Percentiles rank a stretch among this genome's conserved stretches.
phyloP scores from a whole-genome alignment of 35 echinoderm and acorn worm genomes.

The Hemicentrotus pulcherrimus region DNA sequence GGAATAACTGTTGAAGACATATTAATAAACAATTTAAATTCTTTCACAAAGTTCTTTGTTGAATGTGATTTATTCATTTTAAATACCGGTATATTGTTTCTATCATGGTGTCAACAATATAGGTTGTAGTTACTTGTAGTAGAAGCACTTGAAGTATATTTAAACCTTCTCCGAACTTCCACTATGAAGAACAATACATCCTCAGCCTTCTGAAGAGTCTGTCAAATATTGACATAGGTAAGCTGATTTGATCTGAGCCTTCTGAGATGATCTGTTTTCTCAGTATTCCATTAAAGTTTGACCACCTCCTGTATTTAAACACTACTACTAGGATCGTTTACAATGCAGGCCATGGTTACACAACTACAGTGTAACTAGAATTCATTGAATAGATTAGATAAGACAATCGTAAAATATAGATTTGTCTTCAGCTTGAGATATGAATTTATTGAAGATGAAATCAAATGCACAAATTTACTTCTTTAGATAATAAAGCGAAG shows the following conservation, averaged over 20 bases:
- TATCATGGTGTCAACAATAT: not conserved
- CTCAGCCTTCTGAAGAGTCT: not conserved
- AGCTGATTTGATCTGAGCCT: not conserved
- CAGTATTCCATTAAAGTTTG: not conserved
- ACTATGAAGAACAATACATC: not conserved
- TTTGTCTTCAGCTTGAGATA: too few species aligned
- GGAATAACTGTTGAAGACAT: too few species aligned
- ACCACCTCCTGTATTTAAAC: not conserved
- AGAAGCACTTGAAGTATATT: not conserved
- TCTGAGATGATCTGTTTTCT: not conserved
- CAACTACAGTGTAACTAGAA: too few species aligned
- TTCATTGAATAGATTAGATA: too few species aligned
- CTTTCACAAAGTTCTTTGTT: too few species aligned
- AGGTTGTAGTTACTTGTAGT: not conserved
- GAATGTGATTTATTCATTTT: too few species aligned
- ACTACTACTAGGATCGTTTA: not conserved
- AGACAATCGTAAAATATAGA: too few species aligned
- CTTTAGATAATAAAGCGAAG: too few species aligned
- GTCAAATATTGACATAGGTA: not conserved
- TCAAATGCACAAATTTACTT: too few species aligned
- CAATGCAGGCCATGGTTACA: not conserved
- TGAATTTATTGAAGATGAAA: too few species aligned
- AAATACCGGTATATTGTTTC: too few species aligned
- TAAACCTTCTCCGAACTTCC: not conserved
- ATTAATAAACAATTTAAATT: too few species aligned